phyloP scores from a whole-genome alignment of 2,797 vertebrate genomes.

The Iguana delicatissima region DNA sequence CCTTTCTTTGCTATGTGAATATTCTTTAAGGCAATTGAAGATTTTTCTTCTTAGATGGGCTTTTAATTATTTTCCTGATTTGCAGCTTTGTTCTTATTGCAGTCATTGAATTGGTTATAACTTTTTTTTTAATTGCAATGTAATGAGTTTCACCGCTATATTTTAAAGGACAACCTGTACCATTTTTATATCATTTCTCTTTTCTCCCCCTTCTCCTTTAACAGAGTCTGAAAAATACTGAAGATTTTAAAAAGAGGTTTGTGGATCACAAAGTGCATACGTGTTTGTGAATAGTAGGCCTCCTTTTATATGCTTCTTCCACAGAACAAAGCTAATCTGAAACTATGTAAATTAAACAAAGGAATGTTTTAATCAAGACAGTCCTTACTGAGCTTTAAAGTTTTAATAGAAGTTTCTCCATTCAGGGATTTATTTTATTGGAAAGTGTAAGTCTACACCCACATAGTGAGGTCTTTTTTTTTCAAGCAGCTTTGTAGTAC shows the following conservation, averaged over 20 bases:
- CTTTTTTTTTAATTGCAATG: not conserved
- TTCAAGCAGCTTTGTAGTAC: conserved; percentile 67
- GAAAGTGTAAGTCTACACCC: conserved; percentile 66
- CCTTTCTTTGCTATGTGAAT: not conserved
- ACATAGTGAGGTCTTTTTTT: conserved; percentile 64
- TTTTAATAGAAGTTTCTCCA: conserved; percentile 57
- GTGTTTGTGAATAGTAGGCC: not conserved
- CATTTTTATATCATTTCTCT: not conserved
- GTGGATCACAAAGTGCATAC: not conserved
- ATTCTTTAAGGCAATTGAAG: not conserved
- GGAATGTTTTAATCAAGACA: conserved; percentile 71
- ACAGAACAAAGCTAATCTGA: conserved; percentile 47
- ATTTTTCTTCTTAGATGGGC: not conserved
- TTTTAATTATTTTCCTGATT: not conserved
- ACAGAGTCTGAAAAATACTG: not conserved
- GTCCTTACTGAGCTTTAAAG: conserved; percentile 43
- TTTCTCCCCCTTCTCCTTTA: not conserved
- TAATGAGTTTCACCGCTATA: not conserved
- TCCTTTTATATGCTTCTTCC: not conserved
- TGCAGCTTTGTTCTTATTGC: not conserved
- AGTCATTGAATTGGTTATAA: not conserved
- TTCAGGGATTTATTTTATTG: conserved; percentile 45
- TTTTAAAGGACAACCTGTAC: not conserved
- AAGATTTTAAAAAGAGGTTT: not conserved
- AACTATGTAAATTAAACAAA: conserved; percentile 68